Evolutionary conservation across 2,797 vertebrate species (phyloP), one percentile per base, ranked within the genome.

Genomic region (Sebastes steindachneri): DNA sequence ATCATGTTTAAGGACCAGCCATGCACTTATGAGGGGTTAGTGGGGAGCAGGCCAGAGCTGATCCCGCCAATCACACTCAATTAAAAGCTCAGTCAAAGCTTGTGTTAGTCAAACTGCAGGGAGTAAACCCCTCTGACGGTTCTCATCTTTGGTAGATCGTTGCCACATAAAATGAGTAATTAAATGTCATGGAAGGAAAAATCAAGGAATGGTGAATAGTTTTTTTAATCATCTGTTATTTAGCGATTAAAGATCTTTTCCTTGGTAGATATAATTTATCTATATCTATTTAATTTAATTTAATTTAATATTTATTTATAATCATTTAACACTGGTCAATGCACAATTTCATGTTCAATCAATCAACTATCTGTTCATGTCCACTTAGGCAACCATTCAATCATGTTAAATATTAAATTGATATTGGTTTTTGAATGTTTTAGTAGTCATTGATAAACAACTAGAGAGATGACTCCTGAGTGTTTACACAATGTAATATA

Each of bases 1-100:
- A 96, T 99, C 88, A 97, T 96, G 91, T 98, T 99, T 26, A 98
- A 97, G 75, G 93, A 96, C 76, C 97, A 99, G 67, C 97, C 97
- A 2, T 99, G 99, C 90, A 96, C 97, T 81, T 98, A 97, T 93
- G 96, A 98, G 94, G 97, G 97, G 99, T 99, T 25, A 90, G 92
- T 95, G 55, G 28, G 23, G 68, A 80, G 73, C 77, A 63, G 66
- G 76, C 23, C 21, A 7, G 25, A 26, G 14, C 68, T 75, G 74
- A 88, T 80, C 60, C 76, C 64, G 59, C 23, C 86, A 88, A 5
- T 85, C 77, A 80, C 67, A 77, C 60, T 77, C 82, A 80, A 85
- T 88, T 86, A 84, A 86, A 74, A 68, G 37, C 68, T 72, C 66
- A 4, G 28, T 84, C 66, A 88, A 83, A 78, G 70, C 41, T 67